Percentiles rank a stretch among this genome's conserved stretches.
Conservation (phyloP, 2,888 invertebrate species). For the Pristionchus exspectatus region DNA sequence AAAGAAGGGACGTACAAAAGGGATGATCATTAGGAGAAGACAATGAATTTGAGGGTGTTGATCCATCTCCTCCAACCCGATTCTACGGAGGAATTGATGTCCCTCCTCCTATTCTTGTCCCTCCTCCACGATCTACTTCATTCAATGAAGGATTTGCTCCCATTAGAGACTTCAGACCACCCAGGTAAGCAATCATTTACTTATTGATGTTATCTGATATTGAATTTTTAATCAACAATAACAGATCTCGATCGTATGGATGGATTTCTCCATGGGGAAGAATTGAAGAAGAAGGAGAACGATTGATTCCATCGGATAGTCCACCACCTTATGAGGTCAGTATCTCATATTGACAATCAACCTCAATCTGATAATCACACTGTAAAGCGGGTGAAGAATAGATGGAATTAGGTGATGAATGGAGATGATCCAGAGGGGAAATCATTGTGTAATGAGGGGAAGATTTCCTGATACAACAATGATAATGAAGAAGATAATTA, state of each 20-base stretch:
- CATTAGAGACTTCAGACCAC: not conserved
- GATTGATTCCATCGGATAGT: conserved; percentile 41
- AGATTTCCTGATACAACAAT: no score
- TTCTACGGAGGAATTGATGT: conserved; percentile 18
- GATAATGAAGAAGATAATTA: no score
- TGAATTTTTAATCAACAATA: not conserved
- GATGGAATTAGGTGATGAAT: not conserved
- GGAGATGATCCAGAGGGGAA: not conserved
- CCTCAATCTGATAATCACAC: not conserved
- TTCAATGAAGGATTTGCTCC: conserved; percentile 32
- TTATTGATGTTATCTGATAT: not conserved
- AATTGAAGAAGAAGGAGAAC: conserved; percentile 39
- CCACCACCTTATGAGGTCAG: conserved; percentile 49
- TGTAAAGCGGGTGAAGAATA: not conserved
- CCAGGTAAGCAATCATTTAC: not conserved
- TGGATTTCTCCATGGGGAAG: conserved; percentile 32
- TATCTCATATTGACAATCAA: no score
- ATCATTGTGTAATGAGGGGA: not conserved
- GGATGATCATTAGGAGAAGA: not conserved
- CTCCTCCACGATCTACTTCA: conserved; percentile 52
- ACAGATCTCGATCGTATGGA: conserved; percentile 43
- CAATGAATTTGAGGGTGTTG: not conserved
- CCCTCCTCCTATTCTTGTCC: conserved; percentile 28
- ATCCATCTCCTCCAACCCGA: not conserved
- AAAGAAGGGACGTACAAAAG: not conserved